Evolutionary conservation across 1,140 invertebrate genomes (phyloP), one percentile per base, ranked within the genome.

Genomic region (Cyrtorhinus lividipennis): DNA sequence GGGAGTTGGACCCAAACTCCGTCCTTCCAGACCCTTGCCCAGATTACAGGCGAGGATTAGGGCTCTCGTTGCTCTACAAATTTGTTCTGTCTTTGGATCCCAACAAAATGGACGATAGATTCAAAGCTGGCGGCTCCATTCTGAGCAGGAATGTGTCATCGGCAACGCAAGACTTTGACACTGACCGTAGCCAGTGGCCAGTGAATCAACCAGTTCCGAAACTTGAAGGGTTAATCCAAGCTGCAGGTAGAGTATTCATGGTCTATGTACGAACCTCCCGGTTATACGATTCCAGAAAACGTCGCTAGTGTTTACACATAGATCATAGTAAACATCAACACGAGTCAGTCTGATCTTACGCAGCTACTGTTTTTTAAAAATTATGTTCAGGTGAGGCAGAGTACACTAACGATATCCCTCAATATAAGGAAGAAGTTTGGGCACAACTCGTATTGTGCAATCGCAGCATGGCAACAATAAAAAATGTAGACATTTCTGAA

Each of bases 151-250:
- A 78, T 0, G 63, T 90, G 0, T 89, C 86, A 0, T 79, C 77
- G 0, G 88, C 85, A 1, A 76, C 75, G 8, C 89, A 92, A 70
- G 76, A 79, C 13, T 92, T 79, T 69, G 81, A 88, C 61, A 86
- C 83, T 0, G 80, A 88, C 65, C 78, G 81, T 66, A 75, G 80
- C 20, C 67, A 83, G 53, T 92, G 85, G 79, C 90, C 90, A 0
- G 69, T 92, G 0, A 88, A 83, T 66, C 74, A 92, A 71, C 83
- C 89, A 0, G 72, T 90, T 25, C 76, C 80, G 1, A 94, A 94
- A 72, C 64, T 88, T 5, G 88, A 90, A 72, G 82, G 84, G 1
- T 68, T 84, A 25, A 75, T 82, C 26, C 87, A 92, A 76, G 84
- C 79, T 38, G 45, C 59, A 53, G 48, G 48, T 53, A 12, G 20